Conservation (phyloP, 2,797 vertebrate species). For the Enteromius mattozi region DNA sequence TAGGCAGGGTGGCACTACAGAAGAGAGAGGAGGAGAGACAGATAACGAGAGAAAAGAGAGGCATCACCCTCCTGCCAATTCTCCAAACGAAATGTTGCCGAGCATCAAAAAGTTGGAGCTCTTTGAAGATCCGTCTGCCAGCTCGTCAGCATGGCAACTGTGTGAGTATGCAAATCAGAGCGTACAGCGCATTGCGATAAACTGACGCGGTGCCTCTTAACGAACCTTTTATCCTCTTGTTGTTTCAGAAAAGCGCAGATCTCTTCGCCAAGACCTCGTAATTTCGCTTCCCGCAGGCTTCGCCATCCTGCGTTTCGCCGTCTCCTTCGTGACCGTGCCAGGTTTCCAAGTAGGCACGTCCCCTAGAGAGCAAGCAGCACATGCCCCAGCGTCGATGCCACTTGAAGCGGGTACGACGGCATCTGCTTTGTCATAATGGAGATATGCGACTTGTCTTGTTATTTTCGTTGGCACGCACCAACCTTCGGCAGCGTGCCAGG, state of each 20-base stretch:
- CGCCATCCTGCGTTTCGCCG: not conserved
- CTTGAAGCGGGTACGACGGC: conserved; percentile 5
- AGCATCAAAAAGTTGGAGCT: conserved; percentile 50
- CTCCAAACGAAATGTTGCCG: conserved; percentile 53
- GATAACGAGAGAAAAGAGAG: conserved; percentile 76
- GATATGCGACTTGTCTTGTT: conserved; percentile 48
- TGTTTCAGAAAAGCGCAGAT: conserved; percentile 12
- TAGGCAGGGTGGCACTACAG: conserved; percentile 79
- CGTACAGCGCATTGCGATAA: not conserved
- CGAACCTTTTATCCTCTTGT: conserved; percentile 15
- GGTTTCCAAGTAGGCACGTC: conserved; percentile 7
- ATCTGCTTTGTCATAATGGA: conserved; percentile 34
- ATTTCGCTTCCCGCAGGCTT: not conserved
- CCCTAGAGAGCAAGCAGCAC: conserved; percentile 17
- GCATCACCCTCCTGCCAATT: conserved; percentile 65
- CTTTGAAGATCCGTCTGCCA: conserved; percentile 15
- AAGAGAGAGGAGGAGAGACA: conserved; percentile 79
- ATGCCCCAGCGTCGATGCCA: conserved; percentile 8
- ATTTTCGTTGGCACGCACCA: conserved; percentile 48
- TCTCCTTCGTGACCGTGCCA: conserved; percentile 17
- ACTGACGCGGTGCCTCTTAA: not conserved
- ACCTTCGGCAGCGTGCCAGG: conserved; percentile 60
- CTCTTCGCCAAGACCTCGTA: not conserved
- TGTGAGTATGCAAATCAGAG: conserved; percentile 8
- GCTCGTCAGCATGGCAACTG: conserved; percentile 11